Evolutionary conservation across 1,140 invertebrate genomes (phyloP), one percentile per base, ranked within the genome.

Genomic region (Geopemphigus sp.): DNA sequence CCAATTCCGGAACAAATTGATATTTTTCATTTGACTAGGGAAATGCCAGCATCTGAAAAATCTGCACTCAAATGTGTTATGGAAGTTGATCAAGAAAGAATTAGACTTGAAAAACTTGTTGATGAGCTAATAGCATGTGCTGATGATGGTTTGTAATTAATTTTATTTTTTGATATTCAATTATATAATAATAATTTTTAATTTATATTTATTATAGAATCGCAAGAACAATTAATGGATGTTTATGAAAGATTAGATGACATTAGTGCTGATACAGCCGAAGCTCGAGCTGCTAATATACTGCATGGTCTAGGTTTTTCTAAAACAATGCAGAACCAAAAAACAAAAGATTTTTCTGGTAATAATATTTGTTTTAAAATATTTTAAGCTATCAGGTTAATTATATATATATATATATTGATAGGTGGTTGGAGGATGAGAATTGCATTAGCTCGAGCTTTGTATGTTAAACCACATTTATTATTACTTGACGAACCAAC

Each of bases 191-290:
- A n/a, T 26, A 26, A n/a, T n/a, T 1, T 45, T 45, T 6, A 19
- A 61, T 29, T 50, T 76, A 39, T 39, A 50, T 22, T 63, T 24
- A n/a, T n/a, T n/a, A 10, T 85, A 93, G 93, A 95, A 84, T 90
- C 93, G 61, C 93, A 99, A 87, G 97, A 99, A 83, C 94, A 98
- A 85, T 87, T 99, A 61, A 93, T 99, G 91, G 97, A 99, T 86
- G 91, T 99, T 24, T 99, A 99, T 85, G 98, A 99, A 83, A 91
- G 97, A 59, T 88, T 99, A 83, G 98, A 99, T 81, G 97, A 99
- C 80, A 93, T 99, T 86, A 92, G 94, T 81, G 95, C 97, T 5
- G 96, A 97, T 84, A 97, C 94, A 22, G 98, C 98, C 12, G 94
- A 97, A 86, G 92, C 93, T 10, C 91, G 96, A 82, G 98, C 98